Percentiles rank a stretch among this genome's conserved stretches.
Evolutionary conservation across 2,797 vertebrate genomes (phyloP).

Genomic region (Momotus momota): DNA sequence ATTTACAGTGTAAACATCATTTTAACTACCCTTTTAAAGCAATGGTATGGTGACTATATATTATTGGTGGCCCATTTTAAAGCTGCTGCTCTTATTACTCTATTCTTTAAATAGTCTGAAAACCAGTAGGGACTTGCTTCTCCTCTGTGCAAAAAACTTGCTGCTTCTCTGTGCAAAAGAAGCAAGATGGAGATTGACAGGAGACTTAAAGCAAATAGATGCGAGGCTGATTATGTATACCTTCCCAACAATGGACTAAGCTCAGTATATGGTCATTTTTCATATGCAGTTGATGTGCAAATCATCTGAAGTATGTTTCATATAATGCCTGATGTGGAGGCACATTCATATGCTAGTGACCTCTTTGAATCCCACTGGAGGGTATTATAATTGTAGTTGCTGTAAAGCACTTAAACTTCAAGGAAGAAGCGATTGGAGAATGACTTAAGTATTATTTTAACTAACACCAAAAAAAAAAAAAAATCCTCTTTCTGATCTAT

Average conservation of each 20-base stretch:
- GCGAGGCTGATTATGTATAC: not conserved
- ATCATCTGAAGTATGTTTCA: not conserved
- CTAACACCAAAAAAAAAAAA: not conserved
- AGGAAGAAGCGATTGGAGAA: not conserved
- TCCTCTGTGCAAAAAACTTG: not conserved
- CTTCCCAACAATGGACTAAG: conserved; percentile 15
- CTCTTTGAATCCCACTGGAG: conserved; percentile 15
- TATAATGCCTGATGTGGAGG: conserved; percentile 14
- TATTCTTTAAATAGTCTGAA: not conserved
- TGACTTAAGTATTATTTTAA: conserved; percentile 56
- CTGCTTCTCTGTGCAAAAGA: not conserved
- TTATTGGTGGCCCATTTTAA: not conserved
- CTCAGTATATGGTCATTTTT: conserved; percentile 16
- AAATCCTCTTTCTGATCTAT: not conserved
- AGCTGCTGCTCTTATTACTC: not conserved
- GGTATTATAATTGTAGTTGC: not conserved
- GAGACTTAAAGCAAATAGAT: not conserved
- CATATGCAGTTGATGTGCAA: not conserved
- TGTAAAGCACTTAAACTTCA: conserved; percentile 54
- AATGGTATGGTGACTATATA: not conserved
- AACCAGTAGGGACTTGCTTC: not conserved
- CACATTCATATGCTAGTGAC: conserved; percentile 26
- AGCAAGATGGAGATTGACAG: not conserved
- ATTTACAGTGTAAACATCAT: not conserved
- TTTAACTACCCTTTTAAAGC: not conserved